These are phyloP conservation scores for Caenorhabditis japonica DNA, from an alignment of 2,888 invertebrate species.

Conservation along the genomic window DNA sequence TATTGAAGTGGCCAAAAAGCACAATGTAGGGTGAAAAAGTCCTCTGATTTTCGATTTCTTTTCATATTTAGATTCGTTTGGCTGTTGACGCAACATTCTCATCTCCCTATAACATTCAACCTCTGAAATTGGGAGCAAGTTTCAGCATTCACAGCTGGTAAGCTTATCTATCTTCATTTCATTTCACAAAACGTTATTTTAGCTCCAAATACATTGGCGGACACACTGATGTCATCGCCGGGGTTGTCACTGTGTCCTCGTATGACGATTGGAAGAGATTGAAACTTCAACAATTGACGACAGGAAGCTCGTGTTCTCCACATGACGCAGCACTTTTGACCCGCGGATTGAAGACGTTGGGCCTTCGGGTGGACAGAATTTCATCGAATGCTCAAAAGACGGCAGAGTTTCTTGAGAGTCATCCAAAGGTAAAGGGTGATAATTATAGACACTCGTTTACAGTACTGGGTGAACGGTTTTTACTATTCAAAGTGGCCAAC, in stretches of 20 bases:
- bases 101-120: slow-evolving; percentile 77
- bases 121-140: slow-evolving; percentile 77
- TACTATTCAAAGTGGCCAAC: no score
- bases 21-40: slow-evolving; percentile 42
- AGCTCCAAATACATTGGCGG: slow-evolving; percentile 79
- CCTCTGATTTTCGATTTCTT: slow-evolving; percentile 43
- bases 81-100: slow-evolving; percentile 78
- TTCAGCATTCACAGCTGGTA: slow-evolving; percentile 78
- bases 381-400: slow-evolving; percentile 56
- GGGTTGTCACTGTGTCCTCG: slow-evolving; percentile 64
- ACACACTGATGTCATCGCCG: slow-evolving; percentile 78
- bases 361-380: slow-evolving; percentile 62
- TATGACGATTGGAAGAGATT: slow-evolving; percentile 60
- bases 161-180: neutral
- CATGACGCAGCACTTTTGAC: slow-evolving; percentile 61
- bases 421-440: slow-evolving; percentile 52
- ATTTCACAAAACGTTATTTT: slow-evolving; percentile 10
- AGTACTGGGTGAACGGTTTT: no score
- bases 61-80: slow-evolving; percentile 65
- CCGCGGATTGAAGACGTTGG: slow-evolving; percentile 66
- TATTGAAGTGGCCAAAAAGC: slow-evolving; percentile 55
- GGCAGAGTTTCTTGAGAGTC: slow-evolving; percentile 59
- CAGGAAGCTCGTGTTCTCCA: slow-evolving; percentile 57
- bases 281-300: slow-evolving; percentile 63
- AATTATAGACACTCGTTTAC: no score